A percentile compares a stretch with the other conserved stretches of the same genome.
Conservation (phyloP, 2,113 vertebrate species). For the Lycaon pictus region DNA sequence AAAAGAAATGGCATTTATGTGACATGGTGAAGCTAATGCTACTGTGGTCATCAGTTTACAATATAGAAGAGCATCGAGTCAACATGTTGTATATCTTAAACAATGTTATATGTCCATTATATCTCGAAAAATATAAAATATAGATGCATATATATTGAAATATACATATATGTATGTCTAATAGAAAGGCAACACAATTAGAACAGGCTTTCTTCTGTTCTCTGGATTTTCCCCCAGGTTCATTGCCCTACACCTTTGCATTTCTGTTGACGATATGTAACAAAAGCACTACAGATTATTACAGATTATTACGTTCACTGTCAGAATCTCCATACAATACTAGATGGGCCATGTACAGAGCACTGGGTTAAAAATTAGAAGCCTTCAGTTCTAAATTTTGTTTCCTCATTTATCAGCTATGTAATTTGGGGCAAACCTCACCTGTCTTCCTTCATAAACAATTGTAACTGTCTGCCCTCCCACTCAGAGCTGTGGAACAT, state of each 20-base stretch:
- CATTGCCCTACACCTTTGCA: not conserved
- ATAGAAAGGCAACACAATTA: conserved; percentile 8
- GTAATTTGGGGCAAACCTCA: not conserved
- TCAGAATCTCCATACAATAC: not conserved
- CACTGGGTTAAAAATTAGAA: not conserved
- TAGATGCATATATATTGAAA: not conserved
- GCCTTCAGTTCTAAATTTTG: not conserved
- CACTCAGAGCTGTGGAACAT: not conserved
- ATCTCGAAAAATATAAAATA: not conserved
- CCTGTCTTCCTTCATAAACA: conserved; percentile 11
- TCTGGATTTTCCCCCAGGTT: not conserved
- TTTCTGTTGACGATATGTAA: conserved; percentile 1
- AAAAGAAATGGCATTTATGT: not conserved
- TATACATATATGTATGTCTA: not conserved
- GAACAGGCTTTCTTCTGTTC: not conserved
- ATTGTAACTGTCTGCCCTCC: not conserved
- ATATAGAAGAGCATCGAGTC: not conserved
- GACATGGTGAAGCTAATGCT: not conserved
- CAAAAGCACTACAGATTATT: not conserved
- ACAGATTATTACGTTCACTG: not conserved
- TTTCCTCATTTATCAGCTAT: not conserved
- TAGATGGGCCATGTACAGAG: not conserved
- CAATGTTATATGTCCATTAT: not conserved
- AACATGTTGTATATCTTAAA: not conserved
- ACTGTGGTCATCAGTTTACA: not conserved